Percentiles rank a stretch among this genome's conserved stretches.
Evolutionary conservation across 2,888 invertebrate species (phyloP).

Genomic region (Agrotis puta): DNA sequence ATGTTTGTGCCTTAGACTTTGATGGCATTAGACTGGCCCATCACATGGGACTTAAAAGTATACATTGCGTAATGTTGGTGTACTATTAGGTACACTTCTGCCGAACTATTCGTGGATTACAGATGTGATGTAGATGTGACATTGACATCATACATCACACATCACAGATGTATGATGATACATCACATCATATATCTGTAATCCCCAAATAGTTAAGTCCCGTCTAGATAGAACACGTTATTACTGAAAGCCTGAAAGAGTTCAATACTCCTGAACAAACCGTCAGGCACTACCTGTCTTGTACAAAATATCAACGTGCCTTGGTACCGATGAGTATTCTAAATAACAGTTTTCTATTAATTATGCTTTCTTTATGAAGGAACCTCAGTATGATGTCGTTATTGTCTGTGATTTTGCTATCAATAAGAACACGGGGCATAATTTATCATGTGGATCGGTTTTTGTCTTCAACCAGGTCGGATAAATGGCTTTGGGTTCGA

Average conservation of each 20-base stretch:
- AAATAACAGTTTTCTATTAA: not conserved
- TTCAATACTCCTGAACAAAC: not conserved
- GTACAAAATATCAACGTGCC: not conserved
- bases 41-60: not conserved
- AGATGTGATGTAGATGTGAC: not conserved
- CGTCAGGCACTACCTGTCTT: not conserved
- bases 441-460: not conserved
- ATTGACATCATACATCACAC: too few relatives aligned
- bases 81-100: too few relatives aligned
- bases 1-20: too few relatives aligned
- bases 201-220: too few relatives aligned
- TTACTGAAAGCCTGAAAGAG: not conserved
- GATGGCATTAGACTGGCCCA: too few relatives aligned
- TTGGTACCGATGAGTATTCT: not conserved
- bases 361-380: not conserved
- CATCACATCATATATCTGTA: too few relatives aligned
- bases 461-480: not conserved
- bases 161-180: too few relatives aligned
- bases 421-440: not conserved
- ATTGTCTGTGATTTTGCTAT: not conserved
- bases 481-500: constrained; percentile 4
- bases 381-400: not conserved
- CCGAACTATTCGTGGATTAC: not conserved
- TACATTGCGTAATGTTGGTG: not conserved
- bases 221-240: not conserved